Base-by-base conservation (phyloP, 2,797 vertebrate genomes). In the Scolopax rusticola region DNA sequence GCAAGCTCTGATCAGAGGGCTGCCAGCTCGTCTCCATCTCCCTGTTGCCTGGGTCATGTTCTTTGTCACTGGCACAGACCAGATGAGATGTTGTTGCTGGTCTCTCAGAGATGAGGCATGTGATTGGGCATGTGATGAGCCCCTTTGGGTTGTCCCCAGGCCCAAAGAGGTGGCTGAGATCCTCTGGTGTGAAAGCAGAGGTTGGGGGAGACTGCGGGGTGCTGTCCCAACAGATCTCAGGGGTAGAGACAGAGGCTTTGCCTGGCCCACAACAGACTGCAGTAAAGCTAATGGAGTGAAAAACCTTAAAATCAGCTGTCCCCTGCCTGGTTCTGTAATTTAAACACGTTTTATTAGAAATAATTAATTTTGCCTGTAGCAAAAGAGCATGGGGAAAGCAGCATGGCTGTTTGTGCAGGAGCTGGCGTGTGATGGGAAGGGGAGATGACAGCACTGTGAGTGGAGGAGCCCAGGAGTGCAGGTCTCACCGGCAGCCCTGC, bases 181-280 rank as follows among this genome's bases (percentile, higher is more conserved):
- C 57, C 53, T 50, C 33, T 0, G 20, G 14, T 17, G 41, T 32
- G 61, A 27, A 38, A 63, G 36, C 25, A 65, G 61, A 47, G 47
- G 28, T 23, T 21, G 45, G 38, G 14, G 17, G 6, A 8, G 28
- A 10, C 64, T 74, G 77, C 1, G 1, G 70, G 16, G 8, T 8
- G 14, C 61, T 1, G 0, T 48, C 25, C 38, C 71, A 56, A 47
- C 41, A 2, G 1, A 7, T 33, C 0, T 0, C 16, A 7, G 47
- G 38, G 38, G 4, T 73, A 18, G 30, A 41, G 54, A 47, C 0
- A 0, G 11, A 36, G 23, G 45, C 30, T 77, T 53, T 88, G 21
- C 28, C 56, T 45, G 65, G 32, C 51, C 40, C 50, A 6, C 5
- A 8, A 32, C 67, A 48, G 84, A 21, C 65, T 88, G 33, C 54